A percentile compares a stretch with the other conserved stretches of the same genome.
These are phyloP conservation scores for Ischnura elegans DNA, from an alignment of 2,888 invertebrate genomes.

Conservation along the genomic window DNA sequence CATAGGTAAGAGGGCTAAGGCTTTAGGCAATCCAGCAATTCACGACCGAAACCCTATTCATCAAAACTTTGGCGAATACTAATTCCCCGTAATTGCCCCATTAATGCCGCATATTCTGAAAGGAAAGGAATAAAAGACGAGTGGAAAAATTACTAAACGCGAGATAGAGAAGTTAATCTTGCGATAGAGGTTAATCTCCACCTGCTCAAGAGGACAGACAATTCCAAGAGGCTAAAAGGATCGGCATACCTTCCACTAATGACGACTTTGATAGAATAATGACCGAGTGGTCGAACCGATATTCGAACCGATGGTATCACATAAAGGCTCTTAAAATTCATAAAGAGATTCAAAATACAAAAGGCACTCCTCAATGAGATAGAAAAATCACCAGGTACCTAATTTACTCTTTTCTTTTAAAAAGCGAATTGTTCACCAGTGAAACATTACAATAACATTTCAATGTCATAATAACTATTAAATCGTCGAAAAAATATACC, in stretches of 20 bases:
- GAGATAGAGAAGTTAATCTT: not conserved
- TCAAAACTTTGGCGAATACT: not conserved
- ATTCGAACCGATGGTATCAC: too few species aligned
- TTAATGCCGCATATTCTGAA: not conserved
- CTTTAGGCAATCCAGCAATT: not conserved
- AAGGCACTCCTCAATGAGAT: too few species aligned
- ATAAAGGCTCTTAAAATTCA: too few species aligned
- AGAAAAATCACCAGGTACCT: too few species aligned
- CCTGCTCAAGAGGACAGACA: not conserved
- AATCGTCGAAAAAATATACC: too few species aligned
- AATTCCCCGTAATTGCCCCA: not conserved
- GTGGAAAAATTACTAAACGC: not conserved
- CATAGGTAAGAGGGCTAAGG: not conserved
- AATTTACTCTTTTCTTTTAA: too few species aligned
- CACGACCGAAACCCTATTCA: not conserved
- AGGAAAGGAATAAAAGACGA: not conserved
- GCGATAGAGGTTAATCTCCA: not conserved
- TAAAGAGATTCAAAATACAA: too few species aligned
- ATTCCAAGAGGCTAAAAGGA: not conserved
- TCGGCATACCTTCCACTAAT: not conserved
- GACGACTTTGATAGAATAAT: not conserved
- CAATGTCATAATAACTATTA: too few species aligned
- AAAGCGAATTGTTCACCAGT: too few species aligned
- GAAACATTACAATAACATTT: too few species aligned
- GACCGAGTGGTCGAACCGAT: too few species aligned